Conservation (phyloP, 2,113 vertebrate genomes). For the Euleptes europaea region DNA sequence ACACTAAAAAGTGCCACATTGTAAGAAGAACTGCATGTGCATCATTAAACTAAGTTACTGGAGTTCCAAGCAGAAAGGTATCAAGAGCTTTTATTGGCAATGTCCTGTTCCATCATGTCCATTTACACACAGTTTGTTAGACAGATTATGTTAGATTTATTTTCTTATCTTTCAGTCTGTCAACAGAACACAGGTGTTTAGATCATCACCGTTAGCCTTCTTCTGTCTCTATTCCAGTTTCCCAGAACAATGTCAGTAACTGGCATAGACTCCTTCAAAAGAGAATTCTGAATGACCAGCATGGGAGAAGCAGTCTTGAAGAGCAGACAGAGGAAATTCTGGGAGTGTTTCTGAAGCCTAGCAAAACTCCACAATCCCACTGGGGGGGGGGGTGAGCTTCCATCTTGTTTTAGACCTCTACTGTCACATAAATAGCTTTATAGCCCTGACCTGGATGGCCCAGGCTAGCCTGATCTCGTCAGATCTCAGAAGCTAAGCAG, state of each 20-base stretch:
- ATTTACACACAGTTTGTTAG: background rate
- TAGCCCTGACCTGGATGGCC: too few relatives aligned
- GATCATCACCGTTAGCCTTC: background rate
- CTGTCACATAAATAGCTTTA: background rate
- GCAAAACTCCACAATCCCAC: background rate
- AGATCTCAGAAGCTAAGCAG: too few relatives aligned
- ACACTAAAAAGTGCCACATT: background rate
- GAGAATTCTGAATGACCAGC: background rate
- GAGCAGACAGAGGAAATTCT: background rate
- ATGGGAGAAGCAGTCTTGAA: background rate
- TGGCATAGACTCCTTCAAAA: too few relatives aligned
- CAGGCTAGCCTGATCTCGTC: too few relatives aligned
- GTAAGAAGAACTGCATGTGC: background rate
- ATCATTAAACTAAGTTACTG: background rate
- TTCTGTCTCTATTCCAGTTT: background rate
- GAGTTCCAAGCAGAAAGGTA: background rate
- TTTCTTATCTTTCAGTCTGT: too few relatives aligned
- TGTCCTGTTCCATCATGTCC: background rate
- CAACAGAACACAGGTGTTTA: too few relatives aligned
- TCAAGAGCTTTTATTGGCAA: background rate
- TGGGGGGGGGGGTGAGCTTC: too few relatives aligned
- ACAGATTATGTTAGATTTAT: too few relatives aligned
- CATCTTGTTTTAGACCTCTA: background rate
- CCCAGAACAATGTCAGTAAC: background rate
- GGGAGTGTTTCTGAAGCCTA: background rate